Conservation (phyloP, 2,888 invertebrate genomes). For the Stramonita haemastoma region DNA sequence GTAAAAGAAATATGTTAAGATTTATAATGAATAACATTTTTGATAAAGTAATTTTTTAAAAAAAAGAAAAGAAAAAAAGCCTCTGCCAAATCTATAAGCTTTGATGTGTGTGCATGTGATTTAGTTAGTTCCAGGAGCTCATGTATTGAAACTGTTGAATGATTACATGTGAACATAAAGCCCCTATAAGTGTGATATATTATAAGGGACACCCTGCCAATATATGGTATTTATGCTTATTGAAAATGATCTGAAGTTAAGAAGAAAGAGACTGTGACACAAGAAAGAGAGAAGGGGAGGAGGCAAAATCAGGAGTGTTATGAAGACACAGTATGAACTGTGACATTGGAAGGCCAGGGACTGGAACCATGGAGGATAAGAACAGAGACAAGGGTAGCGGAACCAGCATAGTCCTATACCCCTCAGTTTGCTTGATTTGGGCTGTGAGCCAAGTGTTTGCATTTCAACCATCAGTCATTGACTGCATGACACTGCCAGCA, state of each 20-base stretch:
- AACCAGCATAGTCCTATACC: background rate
- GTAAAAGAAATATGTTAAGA: background rate
- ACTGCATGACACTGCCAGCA: background rate
- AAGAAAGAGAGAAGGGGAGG: background rate
- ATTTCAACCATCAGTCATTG: background rate
- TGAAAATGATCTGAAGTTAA: background rate
- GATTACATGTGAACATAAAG: no score
- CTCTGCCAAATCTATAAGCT: no score
- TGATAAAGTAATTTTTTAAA: no score
- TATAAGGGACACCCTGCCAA: no score
- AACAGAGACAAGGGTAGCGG: background rate
- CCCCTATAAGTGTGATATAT: no score
- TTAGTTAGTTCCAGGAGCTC: no score
- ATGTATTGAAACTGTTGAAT: no score
- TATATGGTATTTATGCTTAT: background rate
- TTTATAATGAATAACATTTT: background rate
- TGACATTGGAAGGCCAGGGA: background rate
- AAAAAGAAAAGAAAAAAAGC: no score
- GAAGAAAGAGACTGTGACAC: background rate
- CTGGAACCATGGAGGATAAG: background rate
- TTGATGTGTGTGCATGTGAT: no score
- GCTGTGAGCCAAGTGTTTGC: background rate
- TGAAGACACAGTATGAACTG: background rate
- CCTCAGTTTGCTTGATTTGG: slow-evolving; percentile 14
- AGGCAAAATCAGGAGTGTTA: background rate